A percentile compares a stretch with the other conserved stretches of the same genome.
Evolutionary conservation across 2,113 vertebrate species (phyloP).

Genomic region (Anhinga anhinga): DNA sequence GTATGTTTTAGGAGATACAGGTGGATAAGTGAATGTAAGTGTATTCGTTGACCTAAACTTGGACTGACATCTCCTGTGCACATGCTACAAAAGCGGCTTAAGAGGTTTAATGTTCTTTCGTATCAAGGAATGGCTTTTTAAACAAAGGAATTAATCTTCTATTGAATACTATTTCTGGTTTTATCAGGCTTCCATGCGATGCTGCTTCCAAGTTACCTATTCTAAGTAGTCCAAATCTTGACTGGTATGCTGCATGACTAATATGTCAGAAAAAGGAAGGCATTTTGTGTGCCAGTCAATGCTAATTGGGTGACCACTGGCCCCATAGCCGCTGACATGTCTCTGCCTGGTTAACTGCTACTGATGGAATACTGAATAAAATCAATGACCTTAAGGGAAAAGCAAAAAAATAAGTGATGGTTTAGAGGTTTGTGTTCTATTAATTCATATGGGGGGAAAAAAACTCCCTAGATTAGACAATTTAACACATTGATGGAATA

Average conservation of each 20-base stretch:
- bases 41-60: not conserved
- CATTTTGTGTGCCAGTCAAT: not conserved
- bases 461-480: not conserved
- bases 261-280: not conserved
- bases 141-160: not conserved
- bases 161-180: not conserved
- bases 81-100: not conserved
- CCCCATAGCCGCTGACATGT: not conserved
- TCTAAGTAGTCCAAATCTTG: not conserved
- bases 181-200: not conserved
- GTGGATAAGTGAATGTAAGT: not conserved
- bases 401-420: not conserved
- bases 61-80: not conserved
- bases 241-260: not conserved
- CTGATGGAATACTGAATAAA: not conserved
- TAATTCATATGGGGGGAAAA: not conserved
- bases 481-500: not conserved
- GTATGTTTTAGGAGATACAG: not conserved
- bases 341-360: not conserved
- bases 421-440: not conserved
- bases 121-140: not conserved
- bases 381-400: not conserved
- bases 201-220: not conserved
- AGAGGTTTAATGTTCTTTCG: not conserved
- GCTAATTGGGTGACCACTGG: not conserved